Evolutionary conservation across 2,797 vertebrate species (phyloP).

Genomic region (Argyrosomus regius): DNA sequence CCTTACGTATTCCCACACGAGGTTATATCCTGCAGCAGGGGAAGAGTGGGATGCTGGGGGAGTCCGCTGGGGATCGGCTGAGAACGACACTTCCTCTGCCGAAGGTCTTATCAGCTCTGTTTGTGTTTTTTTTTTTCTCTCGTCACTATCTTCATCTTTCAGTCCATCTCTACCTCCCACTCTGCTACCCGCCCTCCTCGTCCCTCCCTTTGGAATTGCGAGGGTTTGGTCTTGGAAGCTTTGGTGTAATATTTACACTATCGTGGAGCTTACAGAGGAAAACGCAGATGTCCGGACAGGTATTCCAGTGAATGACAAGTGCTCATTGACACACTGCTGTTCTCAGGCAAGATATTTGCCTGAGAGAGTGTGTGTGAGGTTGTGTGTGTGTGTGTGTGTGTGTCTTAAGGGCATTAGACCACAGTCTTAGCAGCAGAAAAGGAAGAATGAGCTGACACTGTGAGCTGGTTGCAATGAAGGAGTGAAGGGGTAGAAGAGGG

Average conservation of each 20-base stretch:
- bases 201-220: conserved; percentile 57
- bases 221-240: conserved; percentile 24
- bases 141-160: conserved; percentile 70
- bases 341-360: conserved; percentile 28
- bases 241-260: conserved; percentile 46
- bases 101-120: conserved; percentile 82
- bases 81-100: conserved; percentile 83
- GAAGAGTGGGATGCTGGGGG: conserved; percentile 77
- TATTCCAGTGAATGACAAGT: conserved; percentile 22
- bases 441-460: conserved; percentile 56
- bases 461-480: conserved; percentile 62
- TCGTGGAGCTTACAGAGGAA: conserved; percentile 5
- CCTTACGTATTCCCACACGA: conserved; percentile 84
- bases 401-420: conserved; percentile 47
- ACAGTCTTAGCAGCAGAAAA: conserved; percentile 42
- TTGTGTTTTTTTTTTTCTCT: conserved; percentile 66
- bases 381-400: background rate
- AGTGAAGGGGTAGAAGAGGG: conserved; percentile 64
- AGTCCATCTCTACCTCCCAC: conserved; percentile 65
- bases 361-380: conserved; percentile 1
- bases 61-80: conserved; percentile 77
- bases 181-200: conserved; percentile 52
- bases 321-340: conserved; percentile 33
- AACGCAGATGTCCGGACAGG: conserved; percentile 40
- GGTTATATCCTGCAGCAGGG: conserved; percentile 83